A percentile compares a stretch with the other conserved stretches of the same genome.
phyloP scores from a whole-genome alignment of 2,113 vertebrate genomes.

The Lathamus discolor region DNA sequence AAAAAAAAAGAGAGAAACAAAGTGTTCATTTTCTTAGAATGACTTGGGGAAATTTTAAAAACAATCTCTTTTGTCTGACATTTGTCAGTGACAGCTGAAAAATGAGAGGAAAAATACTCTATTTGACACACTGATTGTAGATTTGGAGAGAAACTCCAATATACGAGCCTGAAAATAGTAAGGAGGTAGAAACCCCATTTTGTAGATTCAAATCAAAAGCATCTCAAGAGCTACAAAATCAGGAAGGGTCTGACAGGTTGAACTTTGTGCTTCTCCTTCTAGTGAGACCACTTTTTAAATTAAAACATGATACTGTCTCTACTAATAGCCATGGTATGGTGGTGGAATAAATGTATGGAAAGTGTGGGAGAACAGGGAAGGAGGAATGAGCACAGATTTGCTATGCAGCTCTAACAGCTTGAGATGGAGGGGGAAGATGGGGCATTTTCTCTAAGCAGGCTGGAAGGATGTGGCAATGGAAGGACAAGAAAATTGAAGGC shows the following conservation, averaged over 20 bases:
- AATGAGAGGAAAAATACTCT: not conserved
- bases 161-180: not conserved
- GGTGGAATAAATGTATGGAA: slow-evolving; percentile 55
- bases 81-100: slow-evolving; percentile 11
- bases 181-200: not conserved
- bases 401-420: slow-evolving; percentile 7
- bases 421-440: slow-evolving; percentile 24
- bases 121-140: not conserved
- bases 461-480: slow-evolving; percentile 27
- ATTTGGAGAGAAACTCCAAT: slow-evolving; percentile 5
- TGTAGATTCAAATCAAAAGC: slow-evolving; percentile 7
- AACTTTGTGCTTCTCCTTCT: not conserved
- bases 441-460: slow-evolving; percentile 19
- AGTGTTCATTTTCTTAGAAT: not conserved
- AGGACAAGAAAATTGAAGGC: slow-evolving; percentile 41
- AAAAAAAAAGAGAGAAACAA: not conserved
- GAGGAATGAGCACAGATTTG: slow-evolving; percentile 31
- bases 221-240: not conserved
- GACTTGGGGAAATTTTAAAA: not conserved
- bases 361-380: slow-evolving; percentile 19
- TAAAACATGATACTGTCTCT: not conserved
- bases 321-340: slow-evolving; percentile 33
- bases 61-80: not conserved
- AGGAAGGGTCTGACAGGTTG: not conserved
- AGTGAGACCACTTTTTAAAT: not conserved